Evolutionary conservation across 1,140 invertebrate species (phyloP).

Genomic region (Telenomus remus): DNA sequence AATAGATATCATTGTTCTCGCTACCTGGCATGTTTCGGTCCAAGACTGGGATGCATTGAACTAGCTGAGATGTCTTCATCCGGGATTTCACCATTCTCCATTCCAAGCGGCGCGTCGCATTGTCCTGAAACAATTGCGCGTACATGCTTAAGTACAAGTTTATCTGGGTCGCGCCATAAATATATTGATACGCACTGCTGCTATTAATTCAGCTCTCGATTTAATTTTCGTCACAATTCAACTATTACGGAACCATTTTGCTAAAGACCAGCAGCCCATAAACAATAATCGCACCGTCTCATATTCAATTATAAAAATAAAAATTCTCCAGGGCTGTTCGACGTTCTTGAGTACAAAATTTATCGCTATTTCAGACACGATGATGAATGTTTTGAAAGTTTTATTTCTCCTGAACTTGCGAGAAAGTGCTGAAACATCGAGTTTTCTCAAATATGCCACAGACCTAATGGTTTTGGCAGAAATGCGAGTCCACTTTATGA

Average conservation of each 20-base stretch:
- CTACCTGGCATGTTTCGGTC: slow-evolving; percentile 79
- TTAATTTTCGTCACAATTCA: slow-evolving; percentile 19
- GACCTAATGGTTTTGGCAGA: slow-evolving; percentile 42
- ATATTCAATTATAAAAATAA: no score
- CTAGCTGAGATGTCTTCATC: slow-evolving; percentile 79
- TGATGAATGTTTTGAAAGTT: no score
- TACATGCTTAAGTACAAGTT: slow-evolving; percentile 47
- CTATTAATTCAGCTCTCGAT: slow-evolving; percentile 33
- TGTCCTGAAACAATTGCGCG: slow-evolving; percentile 74
- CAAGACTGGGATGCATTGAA: slow-evolving; percentile 78
- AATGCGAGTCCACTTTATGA: slow-evolving; percentile 57
- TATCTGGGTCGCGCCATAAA: slow-evolving; percentile 37
- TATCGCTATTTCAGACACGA: no score
- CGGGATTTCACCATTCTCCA: slow-evolving; percentile 79
- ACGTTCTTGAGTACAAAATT: no score
- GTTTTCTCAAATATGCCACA: slow-evolving; percentile 40
- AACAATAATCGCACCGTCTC: slow-evolving; percentile 6
- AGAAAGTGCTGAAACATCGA: no score
- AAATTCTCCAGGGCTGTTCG: no score
- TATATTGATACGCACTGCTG: slow-evolving; percentile 19
- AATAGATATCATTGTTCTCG: slow-evolving; percentile 66
- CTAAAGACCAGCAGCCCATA: slow-evolving; percentile 14
- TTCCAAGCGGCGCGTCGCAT: slow-evolving; percentile 77
- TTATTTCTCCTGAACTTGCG: no score
- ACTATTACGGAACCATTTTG: slow-evolving; percentile 24